A percentile compares a stretch with the other conserved stretches of the same genome.
phyloP scores from a whole-genome alignment of 2,113 vertebrate genomes.

The Cathartes aura region DNA sequence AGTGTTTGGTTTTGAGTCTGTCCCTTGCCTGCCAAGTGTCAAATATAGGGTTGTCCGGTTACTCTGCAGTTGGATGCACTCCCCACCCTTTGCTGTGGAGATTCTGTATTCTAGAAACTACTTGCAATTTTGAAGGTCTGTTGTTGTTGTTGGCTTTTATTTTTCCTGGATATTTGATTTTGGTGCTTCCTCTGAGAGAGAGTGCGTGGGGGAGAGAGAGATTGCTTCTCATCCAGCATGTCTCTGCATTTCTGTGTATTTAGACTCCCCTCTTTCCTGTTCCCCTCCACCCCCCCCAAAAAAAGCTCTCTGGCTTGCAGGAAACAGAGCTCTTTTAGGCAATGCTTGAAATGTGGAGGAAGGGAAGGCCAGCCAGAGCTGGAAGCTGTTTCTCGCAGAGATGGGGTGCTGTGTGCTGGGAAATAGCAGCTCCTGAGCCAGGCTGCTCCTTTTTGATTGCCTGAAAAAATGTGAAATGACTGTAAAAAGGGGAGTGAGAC shows the following conservation, averaged over 20 bases:
- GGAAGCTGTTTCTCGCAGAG: neutral
- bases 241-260: neutral
- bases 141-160: conserved; percentile 25
- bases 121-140: conserved; percentile 8
- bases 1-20: neutral
- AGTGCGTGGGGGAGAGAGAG: neutral
- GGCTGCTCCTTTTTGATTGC: neutral
- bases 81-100: neutral
- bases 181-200: neutral
- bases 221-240: neutral
- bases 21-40: neutral
- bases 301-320: neutral
- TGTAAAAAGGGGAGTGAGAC: neutral
- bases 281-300: neutral
- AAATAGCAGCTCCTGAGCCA: neutral
- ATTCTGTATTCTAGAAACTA: neutral
- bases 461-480: neutral
- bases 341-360: neutral
- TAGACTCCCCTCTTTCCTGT: neutral
- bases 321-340: neutral
- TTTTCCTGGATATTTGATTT: neutral
- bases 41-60: neutral
- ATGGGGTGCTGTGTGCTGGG: neutral
- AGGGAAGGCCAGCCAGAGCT: neutral
- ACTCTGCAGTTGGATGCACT: neutral